Base-by-base conservation (phyloP, 2,113 vertebrate species). In the Montifringilla adamsi region DNA sequence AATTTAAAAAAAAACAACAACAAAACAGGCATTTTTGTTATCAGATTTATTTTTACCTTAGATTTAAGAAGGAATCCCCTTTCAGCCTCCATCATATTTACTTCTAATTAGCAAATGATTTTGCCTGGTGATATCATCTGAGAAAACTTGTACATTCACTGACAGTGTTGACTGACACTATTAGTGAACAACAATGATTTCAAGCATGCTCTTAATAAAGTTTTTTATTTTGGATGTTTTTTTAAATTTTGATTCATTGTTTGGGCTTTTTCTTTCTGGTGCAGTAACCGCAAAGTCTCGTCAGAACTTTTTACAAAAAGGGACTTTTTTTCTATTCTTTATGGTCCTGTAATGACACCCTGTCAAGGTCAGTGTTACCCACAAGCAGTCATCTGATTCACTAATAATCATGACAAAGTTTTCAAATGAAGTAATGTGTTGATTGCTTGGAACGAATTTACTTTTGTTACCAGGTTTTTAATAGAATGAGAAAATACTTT, bases 391-490 rank as follows among this genome's bases (percentile, higher is more conserved):
- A 52, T 62, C 12, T 35, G 46, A 76, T 85, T 93, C 59, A 77
- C 67, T 90, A 90, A 76, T 63, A 86, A 67, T 24, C 12, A 53
- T 18, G 7, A 74, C 13, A 27, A 92, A 70, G n/a, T 88, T 94
- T 93, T 80, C 41, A 85, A 90, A 69, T 69, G 3, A 85, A 90
- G 60, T 28, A 63, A 50, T 56, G 4, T 56, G 33, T 43, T 90
- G 53, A 85, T 53, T 84, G 30, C 55, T 70, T 74, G 30, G 86
- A 73, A 22, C 62, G 19, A 67, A 79, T 80, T 85, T 89, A 49
- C 7, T 75, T 72, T 84, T 63, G 21, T 41, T 73, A 87, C 10
- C 6, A 87, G 68, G 11, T 63, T 74, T 82, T 77, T 86, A 90
- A 67, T 63, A 77, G 18, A 93, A 89, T 13, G 11, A 86, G 15